A percentile compares a stretch with the other conserved stretches of the same genome.
Conservation (phyloP, 92 coral and sea anemone genomes). For the Porites divaricata region DNA sequence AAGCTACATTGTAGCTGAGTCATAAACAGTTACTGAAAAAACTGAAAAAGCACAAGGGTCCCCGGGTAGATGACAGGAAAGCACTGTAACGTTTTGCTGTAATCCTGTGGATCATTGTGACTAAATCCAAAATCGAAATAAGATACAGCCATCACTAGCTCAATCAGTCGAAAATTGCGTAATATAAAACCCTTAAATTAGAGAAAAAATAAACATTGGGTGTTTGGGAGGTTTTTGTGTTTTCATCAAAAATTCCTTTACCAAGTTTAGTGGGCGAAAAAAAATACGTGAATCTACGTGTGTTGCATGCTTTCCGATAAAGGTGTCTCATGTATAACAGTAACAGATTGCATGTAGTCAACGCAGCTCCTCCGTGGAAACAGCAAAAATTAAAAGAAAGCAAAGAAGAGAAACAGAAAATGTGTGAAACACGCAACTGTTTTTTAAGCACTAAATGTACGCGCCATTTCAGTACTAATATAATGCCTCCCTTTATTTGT, state of each 20-base stretch:
- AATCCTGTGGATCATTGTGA: background rate
- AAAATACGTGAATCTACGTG: background rate
- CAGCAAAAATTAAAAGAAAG: no score
- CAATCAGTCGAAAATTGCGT: background rate
- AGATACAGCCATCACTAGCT: background rate
- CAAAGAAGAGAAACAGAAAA: no score
- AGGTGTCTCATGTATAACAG: background rate
- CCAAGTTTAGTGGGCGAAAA: conserved; percentile 23
- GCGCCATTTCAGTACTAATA: no score
- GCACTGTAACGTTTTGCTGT: background rate
- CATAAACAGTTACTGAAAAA: background rate
- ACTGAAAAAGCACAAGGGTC: background rate
- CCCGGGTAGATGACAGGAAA: background rate
- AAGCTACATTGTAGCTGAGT: background rate
- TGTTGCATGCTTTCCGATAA: conserved; percentile 3
- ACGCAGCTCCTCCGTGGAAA: no score
- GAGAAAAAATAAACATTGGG: conserved; percentile 7
- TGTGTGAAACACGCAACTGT: no score
- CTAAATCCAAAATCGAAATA: background rate
- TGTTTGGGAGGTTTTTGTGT: background rate
- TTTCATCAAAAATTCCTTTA: background rate
- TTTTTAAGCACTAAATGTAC: no score
- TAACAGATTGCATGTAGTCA: background rate
- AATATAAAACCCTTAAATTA: background rate
- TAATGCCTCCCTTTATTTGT: no score